Percentiles rank a stretch among this genome's conserved stretches.
Evolutionary conservation across 2,797 vertebrate species (phyloP).

Genomic region (Knipowitschia caucasica): DNA sequence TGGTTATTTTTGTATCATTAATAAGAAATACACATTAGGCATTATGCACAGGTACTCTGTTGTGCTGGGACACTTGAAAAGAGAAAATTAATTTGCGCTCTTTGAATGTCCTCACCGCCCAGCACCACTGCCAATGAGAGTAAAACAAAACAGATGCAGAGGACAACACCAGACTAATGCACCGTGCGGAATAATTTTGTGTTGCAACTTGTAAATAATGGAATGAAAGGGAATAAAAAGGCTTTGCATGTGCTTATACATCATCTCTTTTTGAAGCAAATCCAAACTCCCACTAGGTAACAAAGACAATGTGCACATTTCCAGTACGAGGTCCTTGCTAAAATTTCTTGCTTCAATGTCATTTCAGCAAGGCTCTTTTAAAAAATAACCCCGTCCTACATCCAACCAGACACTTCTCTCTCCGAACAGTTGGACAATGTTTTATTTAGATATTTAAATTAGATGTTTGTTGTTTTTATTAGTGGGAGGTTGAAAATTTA

Average conservation of each 20-base stretch:
- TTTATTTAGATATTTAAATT: no score
- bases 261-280: neutral
- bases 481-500: no score
- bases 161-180: slow-evolving; percentile 53
- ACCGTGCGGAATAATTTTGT: slow-evolving; percentile 18
- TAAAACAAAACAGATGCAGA: slow-evolving; percentile 46
- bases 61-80: slow-evolving; percentile 22
- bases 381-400: no score
- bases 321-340: no score
- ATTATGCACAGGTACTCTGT: slow-evolving; percentile 18
- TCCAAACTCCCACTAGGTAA: neutral
- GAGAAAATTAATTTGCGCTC: slow-evolving; percentile 29
- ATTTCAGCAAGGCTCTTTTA: no score
- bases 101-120: slow-evolving; percentile 22
- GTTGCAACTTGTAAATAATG: neutral
- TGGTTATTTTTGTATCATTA: slow-evolving; percentile 23
- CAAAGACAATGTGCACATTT: no score
- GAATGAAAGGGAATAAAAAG: slow-evolving; percentile 9
- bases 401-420: no score
- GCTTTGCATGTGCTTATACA: no score
- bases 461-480: no score
- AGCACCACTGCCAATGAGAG: slow-evolving; percentile 16
- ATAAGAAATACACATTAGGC: slow-evolving; percentile 15
- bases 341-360: no score
- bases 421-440: no score